Conservation (phyloP, 1,140 invertebrate species). For the Diabrotica virgifera region DNA sequence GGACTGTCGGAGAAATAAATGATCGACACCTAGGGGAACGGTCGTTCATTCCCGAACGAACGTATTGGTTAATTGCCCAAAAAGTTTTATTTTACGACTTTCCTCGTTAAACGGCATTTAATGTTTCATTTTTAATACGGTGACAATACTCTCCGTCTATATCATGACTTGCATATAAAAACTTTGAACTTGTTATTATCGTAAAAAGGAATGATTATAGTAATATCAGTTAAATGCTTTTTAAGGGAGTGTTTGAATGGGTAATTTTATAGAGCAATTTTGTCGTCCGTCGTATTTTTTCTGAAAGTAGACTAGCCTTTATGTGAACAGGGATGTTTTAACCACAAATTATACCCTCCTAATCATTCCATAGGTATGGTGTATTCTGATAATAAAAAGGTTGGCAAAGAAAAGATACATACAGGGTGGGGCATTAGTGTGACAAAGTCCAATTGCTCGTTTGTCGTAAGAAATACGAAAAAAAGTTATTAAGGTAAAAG, state of each 20-base stretch:
- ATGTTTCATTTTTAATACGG: constrained; percentile 12
- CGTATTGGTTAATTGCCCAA: constrained; percentile 21
- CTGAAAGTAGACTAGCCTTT: background rate
- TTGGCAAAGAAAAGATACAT: too few relatives aligned
- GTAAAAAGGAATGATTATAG: constrained; percentile 3
- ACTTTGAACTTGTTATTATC: constrained; percentile 3
- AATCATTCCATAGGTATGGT: too few relatives aligned
- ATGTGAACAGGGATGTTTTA: background rate
- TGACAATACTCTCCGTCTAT: constrained; percentile 3
- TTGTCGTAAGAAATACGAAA: too few relatives aligned
- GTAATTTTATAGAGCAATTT: constrained; percentile 1
- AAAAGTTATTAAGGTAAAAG: too few relatives aligned
- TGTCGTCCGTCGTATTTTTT: constrained; percentile 1
- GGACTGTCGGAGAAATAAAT: constrained; percentile 17
- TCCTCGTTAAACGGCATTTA: constrained; percentile 13
- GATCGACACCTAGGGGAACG: constrained; percentile 8
- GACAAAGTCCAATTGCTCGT: too few relatives aligned
- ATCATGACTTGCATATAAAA: constrained; percentile 3
- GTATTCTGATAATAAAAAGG: too few relatives aligned
- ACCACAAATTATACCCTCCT: too few relatives aligned
- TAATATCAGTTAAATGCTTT: constrained; percentile 1
- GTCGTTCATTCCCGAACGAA: background rate
- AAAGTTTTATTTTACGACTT: constrained; percentile 18
- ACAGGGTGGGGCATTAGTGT: too few relatives aligned
- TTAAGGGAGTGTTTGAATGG: background rate